Evolutionary conservation across 2,797 vertebrate genomes (phyloP), one percentile per base, ranked within the genome.

Genomic region (Spondyliosoma cantharus): DNA sequence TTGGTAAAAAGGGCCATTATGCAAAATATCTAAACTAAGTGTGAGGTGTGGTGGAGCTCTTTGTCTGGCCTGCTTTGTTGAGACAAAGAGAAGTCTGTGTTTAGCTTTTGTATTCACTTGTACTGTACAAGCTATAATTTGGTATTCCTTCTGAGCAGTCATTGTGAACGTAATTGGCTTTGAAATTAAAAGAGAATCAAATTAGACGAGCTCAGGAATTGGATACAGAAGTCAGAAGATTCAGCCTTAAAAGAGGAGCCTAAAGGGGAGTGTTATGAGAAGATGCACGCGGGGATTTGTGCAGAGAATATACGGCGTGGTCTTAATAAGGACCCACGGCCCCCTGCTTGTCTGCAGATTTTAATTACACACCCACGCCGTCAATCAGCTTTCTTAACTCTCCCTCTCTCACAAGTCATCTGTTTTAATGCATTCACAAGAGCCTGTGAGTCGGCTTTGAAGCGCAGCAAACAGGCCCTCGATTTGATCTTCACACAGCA

Each of bases 281-380:
- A 22, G 80, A 89, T 87, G 78, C 89, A 83, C 14, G 62, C 79
- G 91, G 91, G 91, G 90, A 89, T 84, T 90, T 83, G 70, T 27
- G 71, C 52, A 46, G 29, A 84, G 71, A 78, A 85, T 70, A 60
- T 76, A 72, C 82, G 72, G 80, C 76, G 29, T 58, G 81, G 70
- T 83, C 81, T 82, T 93, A 90, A 92, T 94, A 93, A 93, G 91
- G 87, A 87, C 79, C 87, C 84, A 43, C n/a, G 80, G 88, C 75
- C 90, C 87, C 81, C 58, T 50, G 76, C 87, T 63, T 76, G 76
- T 87, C 85, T 87, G 81, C 69, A 85, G 65, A 87, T 81, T 92
- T 91, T 93, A 93, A 94, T 93, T 93, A 93, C 87, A 85, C 79
- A 15, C 82, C 79, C 86, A 80, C 66, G 52, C 87, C 89, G 93